These are phyloP conservation scores for Carettochelys insculpta DNA, from an alignment of 2,113 vertebrate genomes.

Conservation along the genomic window DNA sequence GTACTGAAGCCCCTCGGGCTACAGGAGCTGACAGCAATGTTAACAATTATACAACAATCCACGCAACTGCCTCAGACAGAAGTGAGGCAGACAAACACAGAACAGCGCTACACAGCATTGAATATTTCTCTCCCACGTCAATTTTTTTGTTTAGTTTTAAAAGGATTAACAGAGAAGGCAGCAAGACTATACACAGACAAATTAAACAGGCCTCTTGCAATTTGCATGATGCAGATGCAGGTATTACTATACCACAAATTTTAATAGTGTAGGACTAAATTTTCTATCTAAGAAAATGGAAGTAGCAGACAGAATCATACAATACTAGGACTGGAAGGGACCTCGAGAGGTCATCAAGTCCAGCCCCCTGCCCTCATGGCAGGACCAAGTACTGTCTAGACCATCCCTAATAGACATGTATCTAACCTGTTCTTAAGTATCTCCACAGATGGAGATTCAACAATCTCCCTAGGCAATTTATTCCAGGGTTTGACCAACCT, in stretches of 20 bases:
- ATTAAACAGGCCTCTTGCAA: background rate
- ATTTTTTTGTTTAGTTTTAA: slow-evolving; percentile 4
- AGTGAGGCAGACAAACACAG: slow-evolving; percentile 30
- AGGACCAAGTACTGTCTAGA: too few species aligned
- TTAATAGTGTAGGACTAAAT: background rate
- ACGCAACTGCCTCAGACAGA: slow-evolving; percentile 26
- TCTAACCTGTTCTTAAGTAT: too few species aligned
- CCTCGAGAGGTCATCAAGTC: too few species aligned
- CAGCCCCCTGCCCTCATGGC: too few species aligned
- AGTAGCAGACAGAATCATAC: too few species aligned
- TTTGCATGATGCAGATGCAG: background rate
- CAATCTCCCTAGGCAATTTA: too few species aligned
- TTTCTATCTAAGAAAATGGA: too few species aligned
- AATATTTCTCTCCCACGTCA: background rate
- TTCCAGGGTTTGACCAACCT: too few species aligned
- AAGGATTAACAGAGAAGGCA: slow-evolving; percentile 1
- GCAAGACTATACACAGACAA: background rate
- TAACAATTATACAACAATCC: slow-evolving; percentile 40
- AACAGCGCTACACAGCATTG: background rate
- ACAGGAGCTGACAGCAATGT: slow-evolving; percentile 18
- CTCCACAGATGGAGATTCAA: too few species aligned
- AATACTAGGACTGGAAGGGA: too few species aligned
- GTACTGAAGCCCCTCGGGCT: slow-evolving; percentile 30
- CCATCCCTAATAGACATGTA: too few species aligned
- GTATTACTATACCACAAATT: background rate